phyloP scores from a whole-genome alignment of 2,797 vertebrate genomes.

The Cottoperca gobio region DNA sequence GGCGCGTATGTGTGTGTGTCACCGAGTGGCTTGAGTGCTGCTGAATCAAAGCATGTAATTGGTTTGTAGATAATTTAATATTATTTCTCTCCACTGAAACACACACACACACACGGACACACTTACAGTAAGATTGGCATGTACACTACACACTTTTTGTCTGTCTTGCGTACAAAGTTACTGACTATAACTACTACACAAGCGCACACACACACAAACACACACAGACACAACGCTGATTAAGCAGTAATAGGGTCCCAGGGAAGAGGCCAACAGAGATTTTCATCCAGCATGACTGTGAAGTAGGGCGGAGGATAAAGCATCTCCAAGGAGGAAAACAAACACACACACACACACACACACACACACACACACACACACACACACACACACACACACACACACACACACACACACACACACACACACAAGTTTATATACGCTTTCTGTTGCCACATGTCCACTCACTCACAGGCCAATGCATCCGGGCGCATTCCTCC shows the following conservation, averaged over 20 bases:
- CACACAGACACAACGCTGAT: conserved; percentile 54
- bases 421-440: conserved; percentile 50
- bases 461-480: conserved; percentile 77
- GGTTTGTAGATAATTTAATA: conserved; percentile 50
- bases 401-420: conserved; percentile 44
- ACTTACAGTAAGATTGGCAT: conserved; percentile 12
- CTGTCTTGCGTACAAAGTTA: conserved; percentile 19
- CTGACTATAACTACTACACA: not conserved
- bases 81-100: conserved; percentile 27
- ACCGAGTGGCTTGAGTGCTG: conserved; percentile 12
- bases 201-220: conserved; percentile 25
- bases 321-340: conserved; percentile 77
- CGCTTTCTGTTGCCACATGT: conserved; percentile 75
- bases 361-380: conserved; percentile 49
- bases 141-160: not conserved
- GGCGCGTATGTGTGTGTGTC: conserved; percentile 16
- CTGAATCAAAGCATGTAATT: conserved; percentile 50
- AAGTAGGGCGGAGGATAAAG: conserved; percentile 80
- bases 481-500: conserved; percentile 59
- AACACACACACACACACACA: conserved; percentile 36
- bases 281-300: conserved; percentile 70
- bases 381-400: conserved; percentile 58
- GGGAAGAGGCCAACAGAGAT: conserved; percentile 63
- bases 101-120: not conserved
- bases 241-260: conserved; percentile 53